phyloP scores from a whole-genome alignment of 2,888 invertebrate genomes.

The Drosophila monieri region DNA sequence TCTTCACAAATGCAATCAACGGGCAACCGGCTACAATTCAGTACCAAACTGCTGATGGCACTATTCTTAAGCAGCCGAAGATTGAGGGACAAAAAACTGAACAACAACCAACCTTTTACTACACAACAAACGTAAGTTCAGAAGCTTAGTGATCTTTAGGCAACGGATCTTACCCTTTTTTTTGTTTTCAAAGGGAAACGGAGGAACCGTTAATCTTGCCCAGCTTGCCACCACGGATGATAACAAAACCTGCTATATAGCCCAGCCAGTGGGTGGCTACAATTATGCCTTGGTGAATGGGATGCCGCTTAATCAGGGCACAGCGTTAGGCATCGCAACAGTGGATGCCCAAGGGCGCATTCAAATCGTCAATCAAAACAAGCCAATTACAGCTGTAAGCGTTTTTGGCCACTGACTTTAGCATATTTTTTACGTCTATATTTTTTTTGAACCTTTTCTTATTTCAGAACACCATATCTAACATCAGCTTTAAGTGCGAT shows the following conservation, averaged over 20 bases:
- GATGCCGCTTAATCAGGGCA: constrained; percentile 89
- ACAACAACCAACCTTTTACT: constrained; percentile 90
- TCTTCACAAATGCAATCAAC: constrained; percentile 87
- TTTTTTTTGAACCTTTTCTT: constrained; percentile 57
- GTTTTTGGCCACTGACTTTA: neutral
- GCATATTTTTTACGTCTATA: neutral
- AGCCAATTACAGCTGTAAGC: constrained; percentile 83
- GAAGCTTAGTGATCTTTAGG: too few relatives aligned
- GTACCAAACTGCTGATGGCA: constrained; percentile 88
- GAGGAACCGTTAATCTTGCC: constrained; percentile 88
- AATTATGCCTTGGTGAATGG: constrained; percentile 94
- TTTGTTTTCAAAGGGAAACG: constrained; percentile 81
- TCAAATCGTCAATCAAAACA: constrained; percentile 84
- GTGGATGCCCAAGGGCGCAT: constrained; percentile 83
- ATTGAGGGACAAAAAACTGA: constrained; percentile 86
- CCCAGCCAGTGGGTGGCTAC: constrained; percentile 88
- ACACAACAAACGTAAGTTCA: constrained; percentile 84
- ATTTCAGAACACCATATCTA: constrained; percentile 89
- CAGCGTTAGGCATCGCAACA: constrained; percentile 84
- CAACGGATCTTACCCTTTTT: neutral
- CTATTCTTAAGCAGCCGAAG: constrained; percentile 87
- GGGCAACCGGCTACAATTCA: constrained; percentile 88
- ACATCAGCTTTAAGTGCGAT: constrained; percentile 94
- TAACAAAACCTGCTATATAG: constrained; percentile 90
- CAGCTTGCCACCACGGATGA: constrained; percentile 86